Conservation (phyloP, 2,113 vertebrate species). For the Odocoileus hemionus region DNA sequence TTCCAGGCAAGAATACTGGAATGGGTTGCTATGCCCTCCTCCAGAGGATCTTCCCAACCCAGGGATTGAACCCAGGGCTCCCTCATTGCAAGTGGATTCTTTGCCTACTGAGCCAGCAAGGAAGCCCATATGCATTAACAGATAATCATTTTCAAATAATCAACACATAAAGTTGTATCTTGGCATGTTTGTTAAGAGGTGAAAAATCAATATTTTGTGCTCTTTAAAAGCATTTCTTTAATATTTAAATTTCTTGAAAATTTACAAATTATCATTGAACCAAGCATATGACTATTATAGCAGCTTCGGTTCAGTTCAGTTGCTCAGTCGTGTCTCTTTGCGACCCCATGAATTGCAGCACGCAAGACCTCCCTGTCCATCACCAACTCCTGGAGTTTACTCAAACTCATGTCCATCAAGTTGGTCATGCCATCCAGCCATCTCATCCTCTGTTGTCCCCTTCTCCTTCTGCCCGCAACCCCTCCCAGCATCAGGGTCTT, state of each 20-base stretch:
- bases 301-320: not conserved
- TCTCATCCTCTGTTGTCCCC: not conserved
- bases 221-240: not conserved
- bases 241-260: not conserved
- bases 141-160: constrained; percentile 5
- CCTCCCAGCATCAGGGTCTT: not conserved
- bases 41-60: not conserved
- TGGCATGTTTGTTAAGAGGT: not conserved
- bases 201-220: not conserved
- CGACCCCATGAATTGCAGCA: not conserved
- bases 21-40: not conserved
- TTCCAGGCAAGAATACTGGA: not conserved
- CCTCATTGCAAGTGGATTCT: not conserved
- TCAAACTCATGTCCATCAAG: too few species aligned
- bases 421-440: too few species aligned
- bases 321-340: too few species aligned
- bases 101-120: not conserved
- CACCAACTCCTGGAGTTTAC: too few species aligned
- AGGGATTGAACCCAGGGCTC: not conserved
- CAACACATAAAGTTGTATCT: not conserved
- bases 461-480: not conserved
- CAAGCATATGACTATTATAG: not conserved
- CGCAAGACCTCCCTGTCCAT: too few species aligned
- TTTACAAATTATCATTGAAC: not conserved
- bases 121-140: not conserved